Base-by-base conservation (phyloP, 2,113 vertebrate genomes). In the Balaeniceps rex region DNA sequence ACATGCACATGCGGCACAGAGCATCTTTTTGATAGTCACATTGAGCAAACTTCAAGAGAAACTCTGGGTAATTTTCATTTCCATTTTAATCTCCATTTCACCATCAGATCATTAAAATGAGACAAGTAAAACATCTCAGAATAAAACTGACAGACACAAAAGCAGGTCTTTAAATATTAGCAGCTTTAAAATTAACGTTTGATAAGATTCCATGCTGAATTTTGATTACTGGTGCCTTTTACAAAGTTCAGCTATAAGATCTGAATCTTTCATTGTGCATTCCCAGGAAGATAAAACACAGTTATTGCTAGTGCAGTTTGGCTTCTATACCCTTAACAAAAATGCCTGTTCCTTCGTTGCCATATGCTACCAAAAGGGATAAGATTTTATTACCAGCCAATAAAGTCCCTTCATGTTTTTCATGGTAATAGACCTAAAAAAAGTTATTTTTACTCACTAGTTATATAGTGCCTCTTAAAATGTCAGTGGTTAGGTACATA, bases 331-430 rank as follows among this genome's bases (percentile, higher is more conserved):
- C 64, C 88, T 76, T 52, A 87, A 76, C 36, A 84, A 90, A 94
- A 96, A 83, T 49, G 74, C 29, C 44, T 81, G 12, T 81, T 93
- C 44, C 75, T 84, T 55, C 25, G 68, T 65, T 96, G 49, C 64
- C 24, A 11, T 66, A 69, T 90, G 90, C 70, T 96, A 63, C 86
- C 47, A 44, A 93, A 94, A 81, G 28, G 34, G 22, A 40, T 83
- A 77, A 69, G 38, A 74, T 88, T 93, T 94, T 97, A 96, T 93
- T 94, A 83, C 71, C 42, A 93, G 72, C 76, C 91, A 91, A 75
- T 96, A 85, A 97, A 96, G 58, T 71, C 24, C 66, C 26, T 64
- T 92, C 49, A 28, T 6, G 1, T 81, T 95, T 96, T 94, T 93
- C 68, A 81, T 18, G 26, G 42, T 77, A 85, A 83, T 60, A 84